These are phyloP conservation scores for Myotis brandtii DNA, from an alignment of 2,113 vertebrate genomes.

Conservation along the genomic window DNA sequence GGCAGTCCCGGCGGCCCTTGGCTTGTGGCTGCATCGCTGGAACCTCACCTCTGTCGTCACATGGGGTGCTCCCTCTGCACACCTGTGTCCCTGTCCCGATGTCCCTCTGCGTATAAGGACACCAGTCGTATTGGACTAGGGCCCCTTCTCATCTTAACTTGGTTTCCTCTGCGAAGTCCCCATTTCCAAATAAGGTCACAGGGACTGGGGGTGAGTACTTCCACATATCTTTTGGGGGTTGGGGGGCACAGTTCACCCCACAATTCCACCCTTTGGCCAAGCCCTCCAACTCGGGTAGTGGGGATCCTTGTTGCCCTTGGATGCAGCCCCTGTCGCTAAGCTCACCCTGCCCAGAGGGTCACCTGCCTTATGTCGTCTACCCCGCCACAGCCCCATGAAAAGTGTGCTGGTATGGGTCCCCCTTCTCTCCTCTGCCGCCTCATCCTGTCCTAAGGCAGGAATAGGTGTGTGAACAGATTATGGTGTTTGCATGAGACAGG, in stretches of 20 bases:
- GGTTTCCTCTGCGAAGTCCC: neutral
- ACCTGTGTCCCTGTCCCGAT: neutral
- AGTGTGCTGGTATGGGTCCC: rapidly evolving
- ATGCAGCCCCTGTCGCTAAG: neutral
- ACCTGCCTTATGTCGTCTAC: rapidly evolving
- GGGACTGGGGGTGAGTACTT: neutral
- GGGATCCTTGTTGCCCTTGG: too few species aligned
- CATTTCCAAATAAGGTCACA: neutral
- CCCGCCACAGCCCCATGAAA: rapidly evolving
- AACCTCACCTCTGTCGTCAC: rapidly evolving
- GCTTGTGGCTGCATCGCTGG: rapidly evolving
- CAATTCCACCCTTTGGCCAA: neutral
- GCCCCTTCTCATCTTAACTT: neutral
- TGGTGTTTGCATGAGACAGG: rapidly evolving
- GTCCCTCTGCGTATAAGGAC: neutral
- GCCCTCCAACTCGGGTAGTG: rapidly evolving
- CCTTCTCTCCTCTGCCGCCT: neutral
- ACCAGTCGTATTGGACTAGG: rapidly evolving
- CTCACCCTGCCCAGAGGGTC: neutral
- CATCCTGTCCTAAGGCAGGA: neutral
- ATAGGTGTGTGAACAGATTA: neutral
- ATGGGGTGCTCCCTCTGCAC: rapidly evolving
- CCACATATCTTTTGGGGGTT: rapidly evolving
- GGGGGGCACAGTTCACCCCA: neutral
- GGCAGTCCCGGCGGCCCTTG: rapidly evolving